phyloP scores from a whole-genome alignment of 2,797 vertebrate species.

The Steatocranus sp. region DNA sequence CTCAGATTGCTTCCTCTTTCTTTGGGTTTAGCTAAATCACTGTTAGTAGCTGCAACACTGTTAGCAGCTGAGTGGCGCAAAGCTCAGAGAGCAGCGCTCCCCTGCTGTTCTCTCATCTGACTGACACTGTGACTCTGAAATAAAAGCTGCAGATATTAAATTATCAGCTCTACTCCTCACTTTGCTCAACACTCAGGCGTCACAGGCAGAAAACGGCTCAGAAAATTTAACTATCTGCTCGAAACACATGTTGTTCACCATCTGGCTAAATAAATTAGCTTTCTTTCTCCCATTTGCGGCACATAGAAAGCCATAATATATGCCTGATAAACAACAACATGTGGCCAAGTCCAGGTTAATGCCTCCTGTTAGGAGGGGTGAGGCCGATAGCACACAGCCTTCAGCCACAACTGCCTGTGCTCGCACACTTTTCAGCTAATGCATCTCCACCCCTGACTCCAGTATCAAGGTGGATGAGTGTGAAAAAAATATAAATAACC shows the following conservation, averaged over 20 bases:
- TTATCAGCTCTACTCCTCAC: background rate
- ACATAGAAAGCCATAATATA: background rate
- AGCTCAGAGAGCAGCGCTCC: background rate
- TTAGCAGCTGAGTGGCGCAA: accelerated
- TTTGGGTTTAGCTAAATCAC: background rate
- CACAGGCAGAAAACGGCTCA: background rate
- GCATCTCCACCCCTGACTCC: background rate
- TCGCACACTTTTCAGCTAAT: background rate
- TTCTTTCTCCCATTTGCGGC: background rate
- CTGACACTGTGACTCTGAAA: background rate
- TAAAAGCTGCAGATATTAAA: background rate
- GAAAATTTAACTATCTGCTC: background rate
- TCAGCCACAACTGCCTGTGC: background rate
- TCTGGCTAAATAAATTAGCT: background rate
- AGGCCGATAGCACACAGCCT: background rate
- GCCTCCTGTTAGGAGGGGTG: background rate
- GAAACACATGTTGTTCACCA: background rate
- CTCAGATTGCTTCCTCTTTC: background rate
- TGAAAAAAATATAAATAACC: background rate
- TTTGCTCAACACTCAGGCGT: background rate
- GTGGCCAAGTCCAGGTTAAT: background rate
- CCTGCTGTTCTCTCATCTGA: background rate
- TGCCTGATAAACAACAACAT: background rate
- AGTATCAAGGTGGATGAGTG: background rate
- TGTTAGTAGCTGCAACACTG: background rate